Evolutionary conservation across 2,113 vertebrate genomes (phyloP).

Genomic region (Pelecanus crispus): DNA sequence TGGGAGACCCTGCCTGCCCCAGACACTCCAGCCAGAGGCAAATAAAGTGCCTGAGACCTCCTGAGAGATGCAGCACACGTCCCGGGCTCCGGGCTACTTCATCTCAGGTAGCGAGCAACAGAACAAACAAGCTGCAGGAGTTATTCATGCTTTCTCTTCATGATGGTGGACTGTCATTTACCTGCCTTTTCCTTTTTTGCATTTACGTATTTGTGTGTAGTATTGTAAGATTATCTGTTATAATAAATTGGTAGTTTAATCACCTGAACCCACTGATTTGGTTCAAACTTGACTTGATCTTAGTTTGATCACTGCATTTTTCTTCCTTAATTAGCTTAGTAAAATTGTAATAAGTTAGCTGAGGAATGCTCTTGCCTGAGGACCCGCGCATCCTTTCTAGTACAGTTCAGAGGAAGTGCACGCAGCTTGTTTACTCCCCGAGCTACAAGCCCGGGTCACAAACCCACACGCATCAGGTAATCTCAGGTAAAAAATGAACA

Average conservation of each 20-base stretch:
- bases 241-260: not conserved
- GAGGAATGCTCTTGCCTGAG: constrained; percentile 16
- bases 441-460: not conserved
- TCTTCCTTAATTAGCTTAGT: not conserved
- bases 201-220: not conserved
- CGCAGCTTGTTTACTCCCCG: not conserved
- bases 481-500: constrained; percentile 6
- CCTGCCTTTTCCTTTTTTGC: not conserved
- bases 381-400: not conserved
- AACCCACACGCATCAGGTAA: not conserved
- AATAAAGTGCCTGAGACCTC: not conserved
- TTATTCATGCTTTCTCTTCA: not conserved
- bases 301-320: not conserved
- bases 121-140: not conserved
- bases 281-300: not conserved
- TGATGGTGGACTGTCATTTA: not conserved
- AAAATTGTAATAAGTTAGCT: not conserved
- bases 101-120: not conserved
- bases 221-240: not conserved
- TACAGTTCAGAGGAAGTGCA: not conserved
- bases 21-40: not conserved
- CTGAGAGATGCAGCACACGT: not conserved
- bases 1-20: not conserved
- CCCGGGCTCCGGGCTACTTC: not conserved
- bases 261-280: not conserved